Conservation (phyloP, 2,113 vertebrate species). For the Gallinago undulata region DNA sequence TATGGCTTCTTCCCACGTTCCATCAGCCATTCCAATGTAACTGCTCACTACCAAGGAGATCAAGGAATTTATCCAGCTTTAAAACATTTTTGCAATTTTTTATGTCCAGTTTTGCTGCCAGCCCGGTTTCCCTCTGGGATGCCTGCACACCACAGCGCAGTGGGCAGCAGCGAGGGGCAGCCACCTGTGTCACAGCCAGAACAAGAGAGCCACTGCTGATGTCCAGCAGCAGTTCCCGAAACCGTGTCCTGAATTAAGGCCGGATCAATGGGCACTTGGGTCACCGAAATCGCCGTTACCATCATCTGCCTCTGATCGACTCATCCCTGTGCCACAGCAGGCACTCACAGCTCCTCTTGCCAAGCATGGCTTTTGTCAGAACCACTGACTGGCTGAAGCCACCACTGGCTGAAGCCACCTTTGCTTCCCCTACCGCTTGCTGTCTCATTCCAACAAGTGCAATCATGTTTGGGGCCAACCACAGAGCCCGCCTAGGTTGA, state of each 20-base stretch:
- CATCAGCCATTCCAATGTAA: neutral
- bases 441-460: neutral
- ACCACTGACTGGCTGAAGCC: neutral
- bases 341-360: neutral
- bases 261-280: neutral
- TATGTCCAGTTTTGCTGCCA: neutral
- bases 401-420: neutral
- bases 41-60: neutral
- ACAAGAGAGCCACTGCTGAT: neutral
- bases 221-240: neutral
- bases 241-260: neutral
- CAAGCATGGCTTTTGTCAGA: neutral
- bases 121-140: fast-evolving
- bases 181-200: neutral
- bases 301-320: neutral
- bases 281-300: neutral
- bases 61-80: neutral
- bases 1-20: neutral
- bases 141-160: neutral
- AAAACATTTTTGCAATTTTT: neutral
- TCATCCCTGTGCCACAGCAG: neutral
- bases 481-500: neutral
- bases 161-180: fast-evolving
- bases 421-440: neutral
- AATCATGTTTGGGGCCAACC: fast-evolving